phyloP scores from a whole-genome alignment of 2,888 invertebrate species.

The Caenorhabditis sp. region DNA sequence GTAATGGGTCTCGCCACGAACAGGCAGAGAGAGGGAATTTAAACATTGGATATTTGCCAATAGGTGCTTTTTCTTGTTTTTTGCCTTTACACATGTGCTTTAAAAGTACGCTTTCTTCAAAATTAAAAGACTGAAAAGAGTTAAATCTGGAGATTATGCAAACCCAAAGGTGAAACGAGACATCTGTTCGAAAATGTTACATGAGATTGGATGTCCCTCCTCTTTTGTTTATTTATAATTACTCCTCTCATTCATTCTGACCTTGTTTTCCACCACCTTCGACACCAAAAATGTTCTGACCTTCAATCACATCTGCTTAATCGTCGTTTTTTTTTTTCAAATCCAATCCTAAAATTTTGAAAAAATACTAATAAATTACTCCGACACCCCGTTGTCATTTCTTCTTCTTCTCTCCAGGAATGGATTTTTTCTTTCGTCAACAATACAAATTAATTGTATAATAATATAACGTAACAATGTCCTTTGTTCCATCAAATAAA shows the following conservation, averaged over 20 bases:
- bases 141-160: background rate
- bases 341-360: too few species aligned
- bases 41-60: constrained; percentile 12
- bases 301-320: too few species aligned
- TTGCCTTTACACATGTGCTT: too few species aligned
- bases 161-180: background rate
- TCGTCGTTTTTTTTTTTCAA: too few species aligned
- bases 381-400: too few species aligned
- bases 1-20: constrained; percentile 35
- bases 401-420: too few species aligned
- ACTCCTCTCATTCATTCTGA: background rate
- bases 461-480: background rate
- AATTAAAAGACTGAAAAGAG: too few species aligned
- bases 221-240: background rate
- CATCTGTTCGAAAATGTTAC: background rate
- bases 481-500: background rate
- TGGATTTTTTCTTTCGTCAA: too few species aligned
- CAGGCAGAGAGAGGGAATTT: constrained; percentile 22
- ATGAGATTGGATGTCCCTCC: background rate
- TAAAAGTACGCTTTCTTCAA: too few species aligned
- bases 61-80: background rate
- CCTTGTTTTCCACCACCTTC: background rate
- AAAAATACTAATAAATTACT: too few species aligned
- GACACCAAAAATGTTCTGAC: too few species aligned
- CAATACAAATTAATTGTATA: too few species aligned